Evolutionary conservation across 2,797 vertebrate species (phyloP).

Genomic region (Petrocephalus sullivani): DNA sequence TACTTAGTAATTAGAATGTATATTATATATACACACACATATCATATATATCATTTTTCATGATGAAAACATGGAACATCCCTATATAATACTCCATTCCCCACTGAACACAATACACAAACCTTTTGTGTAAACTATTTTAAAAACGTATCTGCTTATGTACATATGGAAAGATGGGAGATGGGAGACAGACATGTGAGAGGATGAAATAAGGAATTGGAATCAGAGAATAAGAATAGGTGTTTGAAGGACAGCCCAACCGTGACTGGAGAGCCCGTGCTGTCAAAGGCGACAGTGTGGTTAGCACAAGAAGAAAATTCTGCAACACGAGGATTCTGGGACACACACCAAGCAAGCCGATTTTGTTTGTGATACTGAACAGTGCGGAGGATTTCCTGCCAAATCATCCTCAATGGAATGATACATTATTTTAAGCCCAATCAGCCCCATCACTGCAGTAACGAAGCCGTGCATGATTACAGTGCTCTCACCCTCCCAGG

Average conservation of each 20-base stretch:
- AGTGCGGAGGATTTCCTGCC: constrained; percentile 54
- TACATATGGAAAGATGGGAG: neutral
- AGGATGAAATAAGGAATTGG: neutral
- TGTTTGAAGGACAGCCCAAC: neutral
- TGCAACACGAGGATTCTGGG: constrained; percentile 32
- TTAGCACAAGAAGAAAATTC: constrained; percentile 20
- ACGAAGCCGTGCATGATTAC: constrained; percentile 13
- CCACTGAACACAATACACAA: neutral
- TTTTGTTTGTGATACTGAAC: constrained; percentile 63
- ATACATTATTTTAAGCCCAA: constrained; percentile 53
- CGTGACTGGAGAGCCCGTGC: neutral
- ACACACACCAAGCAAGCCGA: constrained; percentile 58
- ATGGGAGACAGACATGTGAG: neutral
- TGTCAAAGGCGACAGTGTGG: constrained; percentile 3
- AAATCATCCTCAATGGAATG: constrained; percentile 53
- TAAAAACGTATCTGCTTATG: neutral
- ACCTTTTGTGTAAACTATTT: neutral
- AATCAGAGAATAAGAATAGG: neutral
- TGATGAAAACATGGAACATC: neutral
- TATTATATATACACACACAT: neutral
- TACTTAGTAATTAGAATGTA: neutral
- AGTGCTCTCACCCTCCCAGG: neutral
- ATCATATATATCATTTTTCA: neutral
- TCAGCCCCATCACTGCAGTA: constrained; percentile 46
- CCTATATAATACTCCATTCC: neutral